These are phyloP conservation scores for Teleogryllus oceanicus DNA, from an alignment of 2,888 invertebrate species.

Conservation along the genomic window DNA sequence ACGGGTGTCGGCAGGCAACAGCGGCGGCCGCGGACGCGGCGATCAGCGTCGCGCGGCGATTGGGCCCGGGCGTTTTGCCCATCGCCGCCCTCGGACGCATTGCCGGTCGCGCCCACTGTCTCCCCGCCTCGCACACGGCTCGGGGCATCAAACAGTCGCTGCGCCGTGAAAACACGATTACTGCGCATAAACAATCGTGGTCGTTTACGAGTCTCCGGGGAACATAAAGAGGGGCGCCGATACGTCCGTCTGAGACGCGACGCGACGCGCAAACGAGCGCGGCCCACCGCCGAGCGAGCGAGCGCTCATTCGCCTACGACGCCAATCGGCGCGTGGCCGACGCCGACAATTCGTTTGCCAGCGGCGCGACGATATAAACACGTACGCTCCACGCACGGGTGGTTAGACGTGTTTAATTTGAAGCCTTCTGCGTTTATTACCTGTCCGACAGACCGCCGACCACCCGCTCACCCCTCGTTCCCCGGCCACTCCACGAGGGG, in stretches of 20 bases:
- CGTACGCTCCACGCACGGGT: neutral
- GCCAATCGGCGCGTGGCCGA: neutral
- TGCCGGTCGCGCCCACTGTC: no score
- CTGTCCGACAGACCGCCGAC: neutral
- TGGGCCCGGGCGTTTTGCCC: neutral
- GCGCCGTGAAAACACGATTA: neutral
- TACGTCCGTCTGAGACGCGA: neutral
- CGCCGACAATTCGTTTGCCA: neutral
- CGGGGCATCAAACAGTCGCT: neutral
- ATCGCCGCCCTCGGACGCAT: no score
- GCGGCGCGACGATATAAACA: neutral
- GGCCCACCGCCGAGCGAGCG: neutral
- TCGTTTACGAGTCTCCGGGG: neutral
- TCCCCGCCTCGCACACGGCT: no score
- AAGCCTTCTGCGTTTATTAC: neutral
- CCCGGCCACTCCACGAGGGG: neutral
- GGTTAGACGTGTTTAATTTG: neutral
- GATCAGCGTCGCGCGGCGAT: neutral
- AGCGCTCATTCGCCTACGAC: neutral
- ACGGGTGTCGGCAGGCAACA: slow-evolving; percentile 19
- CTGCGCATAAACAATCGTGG: neutral
- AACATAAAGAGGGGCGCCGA: neutral
- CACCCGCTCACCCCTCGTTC: no score
- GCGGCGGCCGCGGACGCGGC: neutral
- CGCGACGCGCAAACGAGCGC: neutral